Percentiles rank a stretch among this genome's conserved stretches.
Conservation (phyloP, 2,888 invertebrate species). For the Drosophila rubida region DNA sequence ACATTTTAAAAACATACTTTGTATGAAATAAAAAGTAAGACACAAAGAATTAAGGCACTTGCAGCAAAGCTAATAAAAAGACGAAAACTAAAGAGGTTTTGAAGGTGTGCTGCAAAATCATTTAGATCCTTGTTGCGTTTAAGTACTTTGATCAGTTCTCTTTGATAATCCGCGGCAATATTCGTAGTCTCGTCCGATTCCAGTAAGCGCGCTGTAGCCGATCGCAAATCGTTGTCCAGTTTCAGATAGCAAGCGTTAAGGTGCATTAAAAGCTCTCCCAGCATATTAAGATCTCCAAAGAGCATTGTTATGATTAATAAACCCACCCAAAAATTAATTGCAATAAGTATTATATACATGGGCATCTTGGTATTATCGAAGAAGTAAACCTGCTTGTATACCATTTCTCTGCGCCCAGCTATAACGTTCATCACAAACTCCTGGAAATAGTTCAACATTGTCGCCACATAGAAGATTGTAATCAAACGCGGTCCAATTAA, state of each 20-base stretch:
- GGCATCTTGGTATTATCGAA: conserved; percentile 59
- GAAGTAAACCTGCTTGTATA: conserved; percentile 66
- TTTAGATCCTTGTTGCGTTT: conserved; percentile 67
- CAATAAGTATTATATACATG: conserved; percentile 58
- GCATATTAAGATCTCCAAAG: conserved; percentile 68
- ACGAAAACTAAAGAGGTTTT: conserved; percentile 69
- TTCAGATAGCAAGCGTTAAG: conserved; percentile 72
- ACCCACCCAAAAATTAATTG: conserved; percentile 55
- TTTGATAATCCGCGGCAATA: conserved; percentile 58
- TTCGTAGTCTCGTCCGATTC: neutral
- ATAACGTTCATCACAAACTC: conserved; percentile 52
- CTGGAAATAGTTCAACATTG: conserved; percentile 52
- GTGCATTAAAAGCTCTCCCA: conserved; percentile 75
- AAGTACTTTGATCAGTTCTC: conserved; percentile 48
- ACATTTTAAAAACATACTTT: conserved; percentile 50
- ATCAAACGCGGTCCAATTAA: conserved; percentile 58
- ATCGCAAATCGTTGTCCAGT: conserved; percentile 61
- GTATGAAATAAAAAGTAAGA: conserved; percentile 65
- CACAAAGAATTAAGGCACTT: conserved; percentile 72
- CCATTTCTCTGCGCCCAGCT: conserved; percentile 56
- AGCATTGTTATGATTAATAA: conserved; percentile 55
- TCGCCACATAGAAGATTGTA: conserved; percentile 60
- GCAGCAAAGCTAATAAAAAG: conserved; percentile 74
- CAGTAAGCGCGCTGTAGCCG: conserved; percentile 19
- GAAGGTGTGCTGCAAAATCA: conserved; percentile 62